phyloP scores from a whole-genome alignment of 2,113 vertebrate species.

The Raja brachyura region DNA sequence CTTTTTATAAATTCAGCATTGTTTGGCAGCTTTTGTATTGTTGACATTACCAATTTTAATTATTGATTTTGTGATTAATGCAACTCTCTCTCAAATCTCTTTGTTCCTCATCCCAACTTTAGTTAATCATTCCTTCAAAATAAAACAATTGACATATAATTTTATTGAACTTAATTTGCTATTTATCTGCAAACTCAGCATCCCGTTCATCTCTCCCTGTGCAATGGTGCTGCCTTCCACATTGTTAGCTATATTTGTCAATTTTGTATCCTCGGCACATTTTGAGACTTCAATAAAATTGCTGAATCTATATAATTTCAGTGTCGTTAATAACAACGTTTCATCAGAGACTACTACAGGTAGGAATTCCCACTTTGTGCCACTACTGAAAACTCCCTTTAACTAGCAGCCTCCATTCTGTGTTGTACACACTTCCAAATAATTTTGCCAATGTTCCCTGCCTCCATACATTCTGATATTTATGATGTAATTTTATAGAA shows the following conservation, averaged over 20 bases:
- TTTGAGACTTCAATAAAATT: neutral
- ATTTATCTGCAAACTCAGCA: neutral
- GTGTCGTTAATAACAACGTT: neutral
- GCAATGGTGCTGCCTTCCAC: neutral
- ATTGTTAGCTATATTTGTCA: neutral
- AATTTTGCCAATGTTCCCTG: neutral
- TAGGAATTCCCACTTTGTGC: neutral
- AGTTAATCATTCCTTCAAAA: neutral
- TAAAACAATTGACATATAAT: neutral
- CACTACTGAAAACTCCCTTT: neutral
- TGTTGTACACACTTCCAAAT: neutral
- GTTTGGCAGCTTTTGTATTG: neutral
- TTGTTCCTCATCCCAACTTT: neutral
- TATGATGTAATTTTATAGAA: neutral
- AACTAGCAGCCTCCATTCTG: neutral
- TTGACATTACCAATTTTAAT: neutral
- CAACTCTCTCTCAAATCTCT: neutral
- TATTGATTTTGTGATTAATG: neutral
- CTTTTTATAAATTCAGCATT: neutral
- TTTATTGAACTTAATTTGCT: neutral
- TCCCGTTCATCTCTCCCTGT: neutral
- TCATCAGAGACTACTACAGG: neutral
- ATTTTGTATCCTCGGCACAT: neutral
- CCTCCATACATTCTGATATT: neutral
- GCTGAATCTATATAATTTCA: neutral